These are phyloP conservation scores for Caenorhabditis panamensis DNA, from an alignment of 2,888 invertebrate species.

Conservation along the genomic window DNA sequence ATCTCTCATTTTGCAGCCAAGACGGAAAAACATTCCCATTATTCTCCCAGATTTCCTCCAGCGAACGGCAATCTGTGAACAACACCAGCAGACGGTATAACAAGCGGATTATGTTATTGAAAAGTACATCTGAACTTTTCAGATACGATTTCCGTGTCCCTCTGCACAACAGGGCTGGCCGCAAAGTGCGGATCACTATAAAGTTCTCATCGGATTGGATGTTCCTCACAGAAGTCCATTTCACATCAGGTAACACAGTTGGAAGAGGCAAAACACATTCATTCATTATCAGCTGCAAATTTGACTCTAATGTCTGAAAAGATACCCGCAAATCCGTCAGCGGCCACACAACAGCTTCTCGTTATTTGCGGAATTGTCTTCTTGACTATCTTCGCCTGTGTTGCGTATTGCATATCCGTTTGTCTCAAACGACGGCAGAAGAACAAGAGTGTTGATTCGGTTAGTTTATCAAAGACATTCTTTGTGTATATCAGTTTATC, in stretches of 20 bases:
- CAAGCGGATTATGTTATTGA: not conserved
- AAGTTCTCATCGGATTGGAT: conserved; percentile 90
- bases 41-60: conserved; percentile 68
- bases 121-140: conserved; percentile 7
- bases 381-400: conserved; percentile 40
- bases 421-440: conserved; percentile 49
- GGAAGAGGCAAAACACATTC: no score
- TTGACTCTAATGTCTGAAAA: conserved; percentile 43
- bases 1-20: conserved; percentile 50
- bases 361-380: conserved; percentile 51
- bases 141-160: conserved; percentile 73
- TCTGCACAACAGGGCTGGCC: conserved; percentile 64
- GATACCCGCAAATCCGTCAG: conserved; percentile 25
- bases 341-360: conserved; percentile 35
- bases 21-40: conserved; percentile 68
- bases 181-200: conserved; percentile 70
- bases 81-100: conserved; percentile 62
- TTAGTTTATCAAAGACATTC: conserved; percentile 7
- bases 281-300: conserved; percentile 33
- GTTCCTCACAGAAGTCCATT: conserved; percentile 91
- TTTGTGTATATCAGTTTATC: not conserved
- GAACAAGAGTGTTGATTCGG: conserved; percentile 52
- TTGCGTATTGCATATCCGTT: conserved; percentile 46
- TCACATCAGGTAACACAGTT: conserved; percentile 87
- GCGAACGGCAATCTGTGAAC: conserved; percentile 58